phyloP scores from a whole-genome alignment of 2,888 invertebrate genomes.

The Eupeodes luniger region DNA sequence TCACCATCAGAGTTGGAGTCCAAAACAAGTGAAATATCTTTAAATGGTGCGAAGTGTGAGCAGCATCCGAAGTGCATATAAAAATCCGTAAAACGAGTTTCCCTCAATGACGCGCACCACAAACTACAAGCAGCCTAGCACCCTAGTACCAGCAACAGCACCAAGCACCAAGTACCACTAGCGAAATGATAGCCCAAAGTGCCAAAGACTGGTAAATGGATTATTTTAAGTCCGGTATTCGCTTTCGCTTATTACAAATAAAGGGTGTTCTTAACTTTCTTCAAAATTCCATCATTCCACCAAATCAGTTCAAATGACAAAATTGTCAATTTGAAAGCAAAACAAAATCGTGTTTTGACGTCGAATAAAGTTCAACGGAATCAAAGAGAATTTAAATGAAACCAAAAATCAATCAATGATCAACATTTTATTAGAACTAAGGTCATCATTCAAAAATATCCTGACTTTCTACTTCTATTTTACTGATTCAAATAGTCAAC shows the following conservation, averaged over 20 bases:
- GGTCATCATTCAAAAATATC: too few relatives aligned
- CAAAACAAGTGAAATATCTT: conserved; percentile 69
- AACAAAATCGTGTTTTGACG: too few relatives aligned
- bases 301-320: too few relatives aligned
- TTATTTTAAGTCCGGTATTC: conserved; percentile 63
- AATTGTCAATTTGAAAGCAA: too few relatives aligned
- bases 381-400: too few relatives aligned
- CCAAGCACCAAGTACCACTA: not conserved
- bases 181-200: conserved; percentile 59
- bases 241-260: conserved; percentile 57
- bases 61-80: conserved; percentile 48
- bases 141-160: not conserved
- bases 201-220: conserved; percentile 75
- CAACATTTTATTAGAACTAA: too few relatives aligned
- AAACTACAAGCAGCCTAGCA: too few relatives aligned
- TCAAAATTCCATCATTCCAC: too few relatives aligned
- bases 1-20: not conserved
- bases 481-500: too few relatives aligned
- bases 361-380: too few relatives aligned
- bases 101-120: conserved; percentile 13
- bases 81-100: conserved; percentile 65
- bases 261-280: conserved; percentile 1
- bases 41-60: conserved; percentile 72
- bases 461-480: too few relatives aligned
- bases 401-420: too few relatives aligned